A percentile compares a stretch with the other conserved stretches of the same genome.
Evolutionary conservation across 2,113 vertebrate species (phyloP).

Genomic region (Calyptomena viridis): DNA sequence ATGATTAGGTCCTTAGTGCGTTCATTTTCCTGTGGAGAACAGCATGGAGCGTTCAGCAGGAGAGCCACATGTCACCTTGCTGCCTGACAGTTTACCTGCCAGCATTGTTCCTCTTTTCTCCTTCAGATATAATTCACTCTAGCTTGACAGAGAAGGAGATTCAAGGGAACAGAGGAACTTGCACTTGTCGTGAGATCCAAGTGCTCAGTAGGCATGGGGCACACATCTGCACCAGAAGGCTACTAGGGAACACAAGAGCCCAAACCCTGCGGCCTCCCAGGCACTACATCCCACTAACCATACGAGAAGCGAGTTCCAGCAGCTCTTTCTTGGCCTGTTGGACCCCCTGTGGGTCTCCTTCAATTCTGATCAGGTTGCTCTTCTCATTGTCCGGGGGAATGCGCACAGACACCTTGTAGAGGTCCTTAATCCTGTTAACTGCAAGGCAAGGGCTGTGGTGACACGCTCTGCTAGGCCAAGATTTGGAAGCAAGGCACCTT

Average conservation of each 20-base stretch:
- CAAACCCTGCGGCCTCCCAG: background rate
- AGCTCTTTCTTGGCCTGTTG: constrained; percentile 98
- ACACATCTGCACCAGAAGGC: background rate
- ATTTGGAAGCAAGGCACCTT: background rate
- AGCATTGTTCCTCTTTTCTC: background rate
- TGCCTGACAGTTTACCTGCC: background rate
- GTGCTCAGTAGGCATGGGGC: background rate
- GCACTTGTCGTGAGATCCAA: background rate
- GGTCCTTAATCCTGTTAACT: constrained; percentile 99
- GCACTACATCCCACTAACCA: constrained; percentile 76
- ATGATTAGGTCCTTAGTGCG: constrained; percentile 99
- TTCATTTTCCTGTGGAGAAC: constrained; percentile 87
- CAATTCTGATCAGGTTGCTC: constrained; percentile 95
- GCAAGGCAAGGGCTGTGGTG: background rate
- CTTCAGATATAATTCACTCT: background rate
- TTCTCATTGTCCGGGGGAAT: constrained; percentile 98
- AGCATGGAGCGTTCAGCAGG: background rate
- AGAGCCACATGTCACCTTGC: background rate
- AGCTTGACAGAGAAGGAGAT: background rate
- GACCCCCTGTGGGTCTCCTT: constrained; percentile 96
- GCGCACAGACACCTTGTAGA: constrained; percentile 96
- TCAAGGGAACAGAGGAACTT: background rate
- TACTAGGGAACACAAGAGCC: background rate
- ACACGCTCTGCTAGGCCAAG: background rate
- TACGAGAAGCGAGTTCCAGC: constrained; percentile 95